These are phyloP conservation scores for Meghimatium bilineatum DNA, from an alignment of 2,888 invertebrate genomes.

Conservation along the genomic window DNA sequence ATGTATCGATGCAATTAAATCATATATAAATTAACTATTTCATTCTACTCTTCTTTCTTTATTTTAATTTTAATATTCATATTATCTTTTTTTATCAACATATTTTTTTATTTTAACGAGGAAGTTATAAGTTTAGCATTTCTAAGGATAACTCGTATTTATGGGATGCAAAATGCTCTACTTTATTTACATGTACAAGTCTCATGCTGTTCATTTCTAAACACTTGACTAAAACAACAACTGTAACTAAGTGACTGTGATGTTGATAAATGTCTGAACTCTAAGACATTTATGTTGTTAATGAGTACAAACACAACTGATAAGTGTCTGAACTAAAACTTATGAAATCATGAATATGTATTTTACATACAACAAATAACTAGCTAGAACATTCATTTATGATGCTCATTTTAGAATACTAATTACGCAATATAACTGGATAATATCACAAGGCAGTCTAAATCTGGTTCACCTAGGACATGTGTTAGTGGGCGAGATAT, in stretches of 20 bases:
- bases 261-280: neutral
- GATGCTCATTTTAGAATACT: neutral
- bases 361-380: neutral
- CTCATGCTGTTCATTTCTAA: no score
- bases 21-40: neutral
- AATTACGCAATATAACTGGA: neutral
- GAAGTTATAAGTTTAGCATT: neutral
- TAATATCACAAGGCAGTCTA: neutral
- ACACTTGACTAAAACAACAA: neutral
- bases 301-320: neutral
- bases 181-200: neutral
- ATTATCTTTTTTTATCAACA: neutral
- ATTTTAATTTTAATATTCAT: neutral
- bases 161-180: neutral
- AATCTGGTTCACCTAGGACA: neutral
- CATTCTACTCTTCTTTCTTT: neutral
- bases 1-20: neutral
- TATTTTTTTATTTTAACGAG: neutral
- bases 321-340: neutral
- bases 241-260: neutral
- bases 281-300: neutral
- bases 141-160: neutral
- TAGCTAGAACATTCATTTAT: neutral
- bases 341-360: neutral
- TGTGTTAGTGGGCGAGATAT: no score